phyloP scores from a whole-genome alignment of 2,797 vertebrate genomes.

The Prunella strophiata region DNA sequence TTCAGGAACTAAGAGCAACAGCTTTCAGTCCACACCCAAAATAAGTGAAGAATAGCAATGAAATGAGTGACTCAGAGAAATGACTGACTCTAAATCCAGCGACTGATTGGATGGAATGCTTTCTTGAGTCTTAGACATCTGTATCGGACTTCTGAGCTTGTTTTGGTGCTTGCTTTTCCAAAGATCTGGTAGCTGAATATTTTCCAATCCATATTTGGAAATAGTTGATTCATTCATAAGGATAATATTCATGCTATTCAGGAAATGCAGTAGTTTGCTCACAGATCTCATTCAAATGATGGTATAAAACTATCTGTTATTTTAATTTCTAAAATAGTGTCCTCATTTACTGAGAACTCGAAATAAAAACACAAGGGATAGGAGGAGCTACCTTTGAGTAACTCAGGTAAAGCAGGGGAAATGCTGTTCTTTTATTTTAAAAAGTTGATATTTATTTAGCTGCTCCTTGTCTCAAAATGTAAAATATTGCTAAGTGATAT shows the following conservation, averaged over 20 bases:
- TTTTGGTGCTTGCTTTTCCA: slow-evolving; percentile 57
- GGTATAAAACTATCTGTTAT: not conserved
- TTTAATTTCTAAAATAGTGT: slow-evolving; percentile 19
- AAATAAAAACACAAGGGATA: not conserved
- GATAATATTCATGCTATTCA: slow-evolving; percentile 44
- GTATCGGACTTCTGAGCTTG: slow-evolving; percentile 40
- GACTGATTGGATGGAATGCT: slow-evolving; percentile 44
- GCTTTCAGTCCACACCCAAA: slow-evolving; percentile 48
- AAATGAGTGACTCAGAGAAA: slow-evolving; percentile 60
- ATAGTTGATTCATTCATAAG: slow-evolving; percentile 66
- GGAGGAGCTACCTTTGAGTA: not conserved
- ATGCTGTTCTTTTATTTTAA: slow-evolving; percentile 11
- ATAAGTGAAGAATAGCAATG: slow-evolving; percentile 45
- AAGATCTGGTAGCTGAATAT: slow-evolving; percentile 62
- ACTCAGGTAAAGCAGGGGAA: slow-evolving; percentile 27
- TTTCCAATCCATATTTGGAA: slow-evolving; percentile 71
- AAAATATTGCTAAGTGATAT: slow-evolving; percentile 36
- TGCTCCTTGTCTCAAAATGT: not conserved
- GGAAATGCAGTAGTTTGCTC: slow-evolving; percentile 35
- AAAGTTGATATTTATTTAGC: not conserved
- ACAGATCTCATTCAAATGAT: not conserved
- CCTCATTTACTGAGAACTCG: not conserved
- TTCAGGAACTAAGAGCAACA: slow-evolving; percentile 43
- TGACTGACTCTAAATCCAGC: slow-evolving; percentile 15
- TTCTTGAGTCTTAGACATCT: slow-evolving; percentile 55